Conservation (phyloP, 2,797 vertebrate genomes). For the Xenentodon cancila region DNA sequence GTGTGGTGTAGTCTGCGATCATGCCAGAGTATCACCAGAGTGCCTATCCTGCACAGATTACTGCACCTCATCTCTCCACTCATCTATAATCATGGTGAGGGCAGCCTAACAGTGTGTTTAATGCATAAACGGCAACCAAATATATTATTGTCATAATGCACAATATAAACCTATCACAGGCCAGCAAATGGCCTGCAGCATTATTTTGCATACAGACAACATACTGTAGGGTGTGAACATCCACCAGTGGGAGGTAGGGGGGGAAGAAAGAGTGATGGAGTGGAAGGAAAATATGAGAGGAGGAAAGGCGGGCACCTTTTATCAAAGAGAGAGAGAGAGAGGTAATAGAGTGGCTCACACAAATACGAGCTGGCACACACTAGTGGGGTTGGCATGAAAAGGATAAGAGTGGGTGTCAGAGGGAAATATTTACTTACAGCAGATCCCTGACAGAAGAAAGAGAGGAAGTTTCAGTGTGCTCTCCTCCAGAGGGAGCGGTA, state of each 20-base stretch:
- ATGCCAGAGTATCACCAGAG: background rate
- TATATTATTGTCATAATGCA: constrained; percentile 20
- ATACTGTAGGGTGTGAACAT: constrained; percentile 24
- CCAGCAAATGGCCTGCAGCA: constrained; percentile 35
- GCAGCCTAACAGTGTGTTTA: constrained; percentile 14
- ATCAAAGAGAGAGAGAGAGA: constrained; percentile 18
- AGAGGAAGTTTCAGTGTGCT: constrained; percentile 61
- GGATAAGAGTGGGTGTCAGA: constrained; percentile 9
- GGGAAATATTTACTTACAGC: constrained; percentile 62
- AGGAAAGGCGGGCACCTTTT: constrained; percentile 23
- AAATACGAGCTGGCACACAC: constrained; percentile 22
- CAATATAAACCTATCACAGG: constrained; percentile 13
- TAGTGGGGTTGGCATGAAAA: constrained; percentile 4
- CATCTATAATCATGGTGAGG: constrained; percentile 27
- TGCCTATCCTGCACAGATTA: background rate
- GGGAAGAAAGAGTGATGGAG: constrained; percentile 29
- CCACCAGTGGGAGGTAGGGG: constrained; percentile 22
- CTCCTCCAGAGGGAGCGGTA: constrained; percentile 57
- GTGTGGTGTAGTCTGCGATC: background rate
- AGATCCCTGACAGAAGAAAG: constrained; percentile 48
- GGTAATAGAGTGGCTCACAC: constrained; percentile 23
- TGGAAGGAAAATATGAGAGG: constrained; percentile 19
- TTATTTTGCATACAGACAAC: constrained; percentile 43
- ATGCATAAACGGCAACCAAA: constrained; percentile 19
- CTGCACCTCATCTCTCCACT: constrained; percentile 25